A percentile compares a stretch with the other conserved stretches of the same genome.
Evolutionary conservation across 2,113 vertebrate species (phyloP).

Genomic region (Pygoscelis adeliae): DNA sequence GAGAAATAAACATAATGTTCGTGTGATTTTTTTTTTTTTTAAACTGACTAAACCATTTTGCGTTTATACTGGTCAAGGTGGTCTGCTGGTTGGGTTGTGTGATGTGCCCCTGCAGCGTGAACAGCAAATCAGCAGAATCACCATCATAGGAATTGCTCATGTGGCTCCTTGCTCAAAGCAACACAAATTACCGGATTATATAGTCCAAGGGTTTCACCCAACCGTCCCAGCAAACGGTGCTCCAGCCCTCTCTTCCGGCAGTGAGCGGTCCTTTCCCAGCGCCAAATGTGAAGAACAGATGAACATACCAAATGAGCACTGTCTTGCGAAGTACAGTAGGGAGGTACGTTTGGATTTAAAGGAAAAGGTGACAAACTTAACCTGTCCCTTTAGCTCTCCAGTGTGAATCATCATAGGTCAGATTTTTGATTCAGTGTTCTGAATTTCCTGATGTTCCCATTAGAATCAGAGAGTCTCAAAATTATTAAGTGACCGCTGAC

Average conservation of each 20-base stretch:
- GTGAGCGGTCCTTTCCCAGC: neutral
- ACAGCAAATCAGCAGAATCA: neutral
- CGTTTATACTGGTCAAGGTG: neutral
- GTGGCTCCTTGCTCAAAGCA: neutral
- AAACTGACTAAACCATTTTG: neutral
- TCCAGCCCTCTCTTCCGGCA: neutral
- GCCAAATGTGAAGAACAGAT: neutral
- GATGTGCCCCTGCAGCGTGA: neutral
- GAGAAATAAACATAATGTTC: slow-evolving; percentile 70
- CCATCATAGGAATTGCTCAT: rapidly evolving
- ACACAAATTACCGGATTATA: rapidly evolving
- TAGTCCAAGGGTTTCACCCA: neutral
- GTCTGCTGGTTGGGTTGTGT: neutral
- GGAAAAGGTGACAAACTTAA: neutral
- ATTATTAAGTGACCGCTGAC: neutral
- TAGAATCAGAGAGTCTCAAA: neutral
- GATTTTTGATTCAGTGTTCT: neutral
- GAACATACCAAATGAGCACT: rapidly evolving
- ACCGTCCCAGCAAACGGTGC: neutral
- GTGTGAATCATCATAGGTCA: neutral
- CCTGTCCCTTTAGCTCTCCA: neutral
- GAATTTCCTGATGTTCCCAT: neutral
- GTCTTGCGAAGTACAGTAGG: neutral
- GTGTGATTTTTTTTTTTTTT: neutral
- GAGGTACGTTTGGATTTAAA: neutral